Base-by-base conservation (phyloP, 2,113 vertebrate genomes). In the Ancistrus triradiatus region DNA sequence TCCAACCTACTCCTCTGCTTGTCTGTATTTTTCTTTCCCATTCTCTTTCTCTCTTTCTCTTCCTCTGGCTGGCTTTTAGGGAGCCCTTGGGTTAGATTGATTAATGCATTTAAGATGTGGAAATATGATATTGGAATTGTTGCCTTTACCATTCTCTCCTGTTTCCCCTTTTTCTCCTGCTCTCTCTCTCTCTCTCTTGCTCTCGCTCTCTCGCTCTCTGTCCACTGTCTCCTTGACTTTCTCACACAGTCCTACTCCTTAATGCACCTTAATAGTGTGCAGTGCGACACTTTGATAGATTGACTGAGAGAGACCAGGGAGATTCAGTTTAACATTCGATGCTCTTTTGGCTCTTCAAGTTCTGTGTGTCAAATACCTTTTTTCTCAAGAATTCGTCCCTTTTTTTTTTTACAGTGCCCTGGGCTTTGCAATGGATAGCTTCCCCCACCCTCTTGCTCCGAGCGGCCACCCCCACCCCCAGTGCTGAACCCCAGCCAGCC, bases 381-480 rank as follows among this genome's bases (percentile, higher is more conserved):
- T 63, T 56, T 31, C 53, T 68, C 35, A 35, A 52, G 44, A 52
- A 33, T 52, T 69, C 49, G 25, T n/a, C 59, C 56, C 42, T 15
- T 74, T 74, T 51, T 76, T 57, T 83, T 81, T 75, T 74, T 80
- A 79, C 81, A 87, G 86, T 96, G 93, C 92, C 91, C 92, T 91
- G 92, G 92, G 92, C 92, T 93, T 93, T 92, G 92, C 90, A 91
- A 93, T 90, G 91, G 91, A 96, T 97, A 94, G 91, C 92, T 92
- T 74, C 76, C 82, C 91, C 90, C 90, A 90, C 91, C 90, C 70
- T 73, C 75, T 58, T 63, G 72, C 73, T 62, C 55, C 37, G 3
- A 50, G 22, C 53, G 46, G 58, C 57, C 51, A 43, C 58, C 70
- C 68, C 82, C 72, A 57, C 81, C 91, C 92, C 89, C 87, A 90